Base-by-base conservation (phyloP, 2,888 invertebrate species). In the Platypus cylindrus region DNA sequence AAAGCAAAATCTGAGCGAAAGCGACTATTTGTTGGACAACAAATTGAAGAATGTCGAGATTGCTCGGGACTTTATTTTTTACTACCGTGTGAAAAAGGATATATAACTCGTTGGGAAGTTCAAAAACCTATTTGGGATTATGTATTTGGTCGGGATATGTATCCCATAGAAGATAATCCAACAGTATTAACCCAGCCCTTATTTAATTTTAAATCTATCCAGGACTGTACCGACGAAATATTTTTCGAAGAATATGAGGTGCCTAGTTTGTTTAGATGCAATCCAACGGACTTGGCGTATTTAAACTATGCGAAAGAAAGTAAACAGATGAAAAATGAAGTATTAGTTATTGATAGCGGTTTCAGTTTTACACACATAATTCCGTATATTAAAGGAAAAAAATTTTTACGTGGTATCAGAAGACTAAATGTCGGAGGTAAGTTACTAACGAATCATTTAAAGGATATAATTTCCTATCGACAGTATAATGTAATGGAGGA, bases 401-500 rank as follows among this genome's bases (percentile, higher is more conserved):
- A 70, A 66, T 60, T 63, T 65, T 38, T 65, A 60, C 53, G 73
- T 45, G 87, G 76, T 2, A 79, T 86, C 36, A 65, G 73, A 47
- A 72, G 97, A 45, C 80, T 98, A 40, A 90, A 95, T 64, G 75
- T 98, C 20, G 98, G 98, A 2, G 98, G 98, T 0, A 99, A 99
- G 64, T 37, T 63, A 7, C 60, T 98, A 40, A 98, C 97, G 0
- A 99, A 98, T 66, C 91, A 97, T 62, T 66, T 99, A 28, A 99
- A 98, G 60, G 98, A 98, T 62, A 75, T 95, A 11, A 78, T 97
- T 46, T 97, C 97, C 0, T 99, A 98, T 60, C 71, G 85, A 25
- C 95, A 97, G 56, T 63, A 97, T 27, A 90, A 98, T 66, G 94
- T 99, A 0, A 91, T 95, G 90, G 95, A 97, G 57, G 98, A 98